Base-by-base conservation (phyloP, 1,140 invertebrate species). In the Thalassaphorura encarpata region DNA sequence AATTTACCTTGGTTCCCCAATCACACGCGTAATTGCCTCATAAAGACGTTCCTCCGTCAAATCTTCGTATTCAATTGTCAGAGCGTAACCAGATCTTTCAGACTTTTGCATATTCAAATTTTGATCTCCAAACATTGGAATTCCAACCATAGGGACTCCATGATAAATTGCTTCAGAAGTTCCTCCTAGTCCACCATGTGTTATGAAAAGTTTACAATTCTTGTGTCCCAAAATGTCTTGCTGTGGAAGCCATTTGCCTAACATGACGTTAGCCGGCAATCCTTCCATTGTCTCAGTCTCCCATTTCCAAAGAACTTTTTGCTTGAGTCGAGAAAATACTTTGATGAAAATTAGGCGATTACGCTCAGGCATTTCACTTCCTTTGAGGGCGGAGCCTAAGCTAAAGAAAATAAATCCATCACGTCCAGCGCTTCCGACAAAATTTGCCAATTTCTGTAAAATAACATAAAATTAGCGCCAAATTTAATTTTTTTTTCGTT, bases 301-400 rank as follows among this genome's bases (percentile, higher is more conserved):
- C 80, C 80, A 86, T 73, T 84, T 84, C 82, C 82, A 84, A 46
- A 85, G 72, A 26, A 84, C 78, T 56, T 74, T 73, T 55, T 83
- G 77, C 26, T 78, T 76, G 1, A 84, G 62, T 39, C 43, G 33
- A 1, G 60, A 54, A 48, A 59, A 62, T 1, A 33, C 52, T 11
- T 36, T 29, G 6, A 62, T 2, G 8, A 59, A 46, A 8, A 28
- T 29, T 48, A 51, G 54, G 26, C 47, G 26, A 13, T n/a, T 19
- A 4, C 19, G 28, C 4, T 58, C 53, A 2, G 61, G 64, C 31
- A 64, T 55, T 0, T 19, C 36, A 23, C 42, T 48, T 2, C 29
- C 50, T 33, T 58, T 51, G 1, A 55, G 13, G 2, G 54, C 21
- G 15, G 52, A 82, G 23, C 84, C 84, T 62, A 86, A 77, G 57